Conservation (phyloP, 2,888 invertebrate genomes). For the Harmothoe impar region DNA sequence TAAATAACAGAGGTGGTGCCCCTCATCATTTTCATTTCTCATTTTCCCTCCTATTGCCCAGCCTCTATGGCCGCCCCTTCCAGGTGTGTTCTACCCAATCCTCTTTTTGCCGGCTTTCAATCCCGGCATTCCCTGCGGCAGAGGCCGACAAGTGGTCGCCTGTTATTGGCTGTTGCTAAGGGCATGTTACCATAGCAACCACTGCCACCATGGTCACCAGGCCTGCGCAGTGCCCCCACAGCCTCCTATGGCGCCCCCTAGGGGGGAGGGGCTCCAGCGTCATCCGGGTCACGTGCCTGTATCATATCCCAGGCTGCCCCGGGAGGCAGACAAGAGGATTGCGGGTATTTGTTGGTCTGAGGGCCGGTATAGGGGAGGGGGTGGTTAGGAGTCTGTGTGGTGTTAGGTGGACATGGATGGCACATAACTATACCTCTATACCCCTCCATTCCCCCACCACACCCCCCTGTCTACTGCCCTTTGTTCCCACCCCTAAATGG, state of each 20-base stretch:
- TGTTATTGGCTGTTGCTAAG: conserved; percentile 36
- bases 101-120: conserved; percentile 21
- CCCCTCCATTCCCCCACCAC: no score
- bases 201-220: neutral
- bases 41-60: no score
- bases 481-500: no score
- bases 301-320: conserved; percentile 13
- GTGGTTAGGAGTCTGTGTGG: neutral
- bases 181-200: conserved; percentile 16
- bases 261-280: neutral
- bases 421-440: no score
- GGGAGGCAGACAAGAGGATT: conserved; percentile 6
- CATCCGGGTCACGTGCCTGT: conserved; percentile 31
- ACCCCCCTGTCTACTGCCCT: no score
- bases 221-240: neutral
- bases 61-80: neutral
- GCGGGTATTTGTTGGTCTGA: neutral
- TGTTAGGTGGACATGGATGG: no score
- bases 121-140: conserved; percentile 8
- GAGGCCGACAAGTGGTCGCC: neutral
- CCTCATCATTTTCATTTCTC: no score
- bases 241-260: neutral
- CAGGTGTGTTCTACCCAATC: neutral
- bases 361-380: neutral
- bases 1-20: no score